Conservation (phyloP, 64 coral and sea anemone species). For the Dendronephthya gigantea region DNA sequence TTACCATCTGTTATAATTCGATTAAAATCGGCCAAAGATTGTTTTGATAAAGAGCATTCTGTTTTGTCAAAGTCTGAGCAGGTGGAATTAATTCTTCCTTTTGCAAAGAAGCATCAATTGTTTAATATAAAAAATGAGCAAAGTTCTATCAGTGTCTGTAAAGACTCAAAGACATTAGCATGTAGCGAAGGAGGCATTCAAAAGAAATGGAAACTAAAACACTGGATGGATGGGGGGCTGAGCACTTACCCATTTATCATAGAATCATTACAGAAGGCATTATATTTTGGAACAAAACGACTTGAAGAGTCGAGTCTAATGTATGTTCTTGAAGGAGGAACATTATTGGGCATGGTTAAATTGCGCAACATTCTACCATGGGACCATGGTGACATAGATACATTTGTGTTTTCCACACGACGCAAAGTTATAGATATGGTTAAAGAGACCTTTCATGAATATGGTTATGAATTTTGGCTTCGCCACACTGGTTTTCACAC, state of each 20-base stretch:
- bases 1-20: background rate
- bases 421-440: background rate
- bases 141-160: background rate
- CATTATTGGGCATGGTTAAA: background rate
- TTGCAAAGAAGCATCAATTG: conserved; percentile 3
- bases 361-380: background rate
- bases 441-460: background rate
- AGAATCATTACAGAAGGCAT: background rate
- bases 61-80: background rate
- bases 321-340: conserved; percentile 1
- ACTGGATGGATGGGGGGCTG: background rate
- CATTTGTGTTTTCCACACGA: background rate
- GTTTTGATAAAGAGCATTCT: background rate
- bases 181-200: background rate
- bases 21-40: background rate
- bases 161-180: background rate
- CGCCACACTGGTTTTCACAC: background rate
- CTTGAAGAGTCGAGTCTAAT: background rate
- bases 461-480: background rate
- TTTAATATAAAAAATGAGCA: background rate
- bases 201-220: background rate
- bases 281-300: background rate
- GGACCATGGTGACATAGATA: background rate
- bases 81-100: background rate
- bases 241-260: background rate